Base-by-base conservation (phyloP, 1,140 invertebrate species). In the Ditylenchus dipsaci region DNA sequence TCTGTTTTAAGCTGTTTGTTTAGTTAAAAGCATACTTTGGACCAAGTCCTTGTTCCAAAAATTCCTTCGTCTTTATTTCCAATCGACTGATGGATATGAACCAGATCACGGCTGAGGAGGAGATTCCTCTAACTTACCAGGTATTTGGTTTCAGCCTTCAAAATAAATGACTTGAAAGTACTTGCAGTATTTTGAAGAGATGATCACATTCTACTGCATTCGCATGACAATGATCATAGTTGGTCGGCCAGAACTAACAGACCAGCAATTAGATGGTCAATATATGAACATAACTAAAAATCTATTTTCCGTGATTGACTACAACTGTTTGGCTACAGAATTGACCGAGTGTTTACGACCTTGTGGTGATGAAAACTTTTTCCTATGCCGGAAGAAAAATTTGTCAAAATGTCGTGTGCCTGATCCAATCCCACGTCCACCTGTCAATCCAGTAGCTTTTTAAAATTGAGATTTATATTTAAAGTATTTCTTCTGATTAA, bases 31-130 rank as follows among this genome's bases (percentile, higher is more conserved):
- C 49, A n/a, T 29, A 49, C 5, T 43, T 42, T 8, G 29, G 17
- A 17, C 0, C 42, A 30, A 53, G 23, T 26, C 33, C 33, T 38
- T 38, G 33, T 38, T 61, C 62, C 15, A 65, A 65, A 43, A 75
- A 75, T 56, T 69, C 67, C n/a, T 47, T 76, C 11, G 61, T 75
- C 58, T 38, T 75, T 21, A 65, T 75, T 23, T 74, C 72, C 1
- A 75, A 69, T 58, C 47, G 73, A 30, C 38, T 75, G 1, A 65
- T 75, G 30, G 63, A 75, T 45, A 58, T 74, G 49, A 26, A 17
- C 49, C n/a, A 21, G 8, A 53, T 53, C 11, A 53, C n/a, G 13
- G 26, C 30, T 45, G 21, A 72, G 15, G 26, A 23, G 13, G 19
- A 30, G 19, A 5, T 56, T 60, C 1, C 47, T 13, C 9, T 49